Percentiles rank a stretch among this genome's conserved stretches.
Conservation (phyloP, 2,888 invertebrate genomes). For the Drosophila pegasa region DNA sequence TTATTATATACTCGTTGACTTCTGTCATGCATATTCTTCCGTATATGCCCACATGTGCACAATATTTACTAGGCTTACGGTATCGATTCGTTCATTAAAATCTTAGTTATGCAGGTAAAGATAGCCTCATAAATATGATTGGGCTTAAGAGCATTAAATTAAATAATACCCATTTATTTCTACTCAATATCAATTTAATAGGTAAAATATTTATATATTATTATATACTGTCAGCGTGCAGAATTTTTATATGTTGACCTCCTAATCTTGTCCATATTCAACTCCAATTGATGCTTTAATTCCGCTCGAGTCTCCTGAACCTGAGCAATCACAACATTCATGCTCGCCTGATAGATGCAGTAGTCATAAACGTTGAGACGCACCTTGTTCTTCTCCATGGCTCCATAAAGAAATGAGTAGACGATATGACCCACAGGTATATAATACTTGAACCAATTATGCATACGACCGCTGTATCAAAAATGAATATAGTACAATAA, state of each 20-base stretch:
- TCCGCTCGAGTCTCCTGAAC: constrained; percentile 58
- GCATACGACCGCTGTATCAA: constrained; percentile 87
- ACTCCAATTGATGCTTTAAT: constrained; percentile 33
- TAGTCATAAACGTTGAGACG: constrained; percentile 89
- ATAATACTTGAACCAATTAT: constrained; percentile 89
- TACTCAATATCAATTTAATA: constrained; percentile 2
- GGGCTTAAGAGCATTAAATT: too few species aligned
- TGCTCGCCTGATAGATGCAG: constrained; percentile 90
- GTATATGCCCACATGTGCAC: too few species aligned
- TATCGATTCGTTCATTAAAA: too few species aligned
- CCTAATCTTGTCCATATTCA: neutral
- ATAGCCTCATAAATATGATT: too few species aligned
- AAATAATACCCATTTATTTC: constrained; percentile 8
- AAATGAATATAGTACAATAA: neutral
- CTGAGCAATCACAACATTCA: constrained; percentile 88
- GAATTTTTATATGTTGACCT: too few species aligned
- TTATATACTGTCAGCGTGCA: neutral
- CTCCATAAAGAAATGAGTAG: constrained; percentile 89
- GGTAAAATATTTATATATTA: neutral
- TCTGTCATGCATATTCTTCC: too few species aligned
- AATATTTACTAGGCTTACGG: too few species aligned
- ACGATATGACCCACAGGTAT: constrained; percentile 86
- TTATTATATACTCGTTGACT: too few species aligned
- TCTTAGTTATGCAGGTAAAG: too few species aligned
- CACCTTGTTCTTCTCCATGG: constrained; percentile 88